A percentile compares a stretch with the other conserved stretches of the same genome.
Conservation (phyloP, 2,113 vertebrate species). For the Reinhardtius hippoglossoides region DNA sequence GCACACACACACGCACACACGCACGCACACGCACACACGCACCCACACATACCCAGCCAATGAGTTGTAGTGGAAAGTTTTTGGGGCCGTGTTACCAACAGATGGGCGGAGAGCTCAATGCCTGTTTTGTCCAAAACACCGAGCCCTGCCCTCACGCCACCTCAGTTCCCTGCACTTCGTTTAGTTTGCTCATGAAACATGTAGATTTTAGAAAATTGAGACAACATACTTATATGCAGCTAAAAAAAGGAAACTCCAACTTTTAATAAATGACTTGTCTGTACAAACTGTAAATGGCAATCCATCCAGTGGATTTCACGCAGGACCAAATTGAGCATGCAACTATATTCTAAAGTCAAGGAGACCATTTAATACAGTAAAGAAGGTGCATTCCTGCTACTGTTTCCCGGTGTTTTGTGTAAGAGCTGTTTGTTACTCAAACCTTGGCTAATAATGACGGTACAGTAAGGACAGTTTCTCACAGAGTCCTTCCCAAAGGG, state of each 20-base stretch:
- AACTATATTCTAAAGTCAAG: background rate
- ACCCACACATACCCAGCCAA: background rate
- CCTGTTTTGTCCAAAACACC: conserved; percentile 10
- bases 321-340: no score
- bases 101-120: conserved; percentile 7
- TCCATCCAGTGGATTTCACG: background rate
- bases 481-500: background rate
- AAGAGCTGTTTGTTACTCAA: no score
- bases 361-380: background rate
- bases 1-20: background rate
- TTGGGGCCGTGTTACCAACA: background rate
- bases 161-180: background rate
- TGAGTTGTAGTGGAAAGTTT: conserved; percentile 16
- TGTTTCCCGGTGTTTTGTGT: background rate
- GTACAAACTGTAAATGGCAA: background rate
- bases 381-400: background rate
- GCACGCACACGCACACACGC: background rate
- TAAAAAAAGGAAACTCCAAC: background rate
- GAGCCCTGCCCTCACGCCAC: background rate
- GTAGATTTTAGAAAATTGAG: background rate
- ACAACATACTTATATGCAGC: background rate
- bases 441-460: no score
- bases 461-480: background rate
- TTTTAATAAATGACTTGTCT: background rate
- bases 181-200: background rate